phyloP scores from a whole-genome alignment of 2,888 invertebrate species.

The Drepana falcataria region DNA sequence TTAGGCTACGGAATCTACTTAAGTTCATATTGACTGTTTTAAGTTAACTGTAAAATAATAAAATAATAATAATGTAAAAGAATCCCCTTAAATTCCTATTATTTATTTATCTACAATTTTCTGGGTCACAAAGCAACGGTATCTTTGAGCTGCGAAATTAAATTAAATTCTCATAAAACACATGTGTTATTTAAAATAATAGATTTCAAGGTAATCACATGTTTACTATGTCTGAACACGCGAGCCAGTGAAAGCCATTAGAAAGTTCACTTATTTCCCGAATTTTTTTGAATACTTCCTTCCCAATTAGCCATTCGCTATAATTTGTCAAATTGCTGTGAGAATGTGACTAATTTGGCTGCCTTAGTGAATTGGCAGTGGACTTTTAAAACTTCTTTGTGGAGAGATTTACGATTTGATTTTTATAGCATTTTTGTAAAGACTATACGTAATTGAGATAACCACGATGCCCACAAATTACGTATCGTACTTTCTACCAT shows the following conservation, averaged over 20 bases:
- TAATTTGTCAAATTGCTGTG: constrained; percentile 25
- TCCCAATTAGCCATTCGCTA: constrained; percentile 14
- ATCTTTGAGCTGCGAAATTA: constrained; percentile 9
- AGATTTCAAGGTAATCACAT: constrained; percentile 32
- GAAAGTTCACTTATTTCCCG: constrained; percentile 42
- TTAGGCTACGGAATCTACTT: too few species aligned
- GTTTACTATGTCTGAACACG: constrained; percentile 22
- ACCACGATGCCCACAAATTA: too few species aligned
- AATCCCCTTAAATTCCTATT: too few species aligned
- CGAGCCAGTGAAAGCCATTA: constrained; percentile 35
- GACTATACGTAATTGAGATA: too few species aligned
- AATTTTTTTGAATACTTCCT: constrained; percentile 21
- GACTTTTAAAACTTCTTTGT: neutral
- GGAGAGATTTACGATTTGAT: neutral
- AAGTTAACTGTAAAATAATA: too few species aligned
- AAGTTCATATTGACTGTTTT: too few species aligned
- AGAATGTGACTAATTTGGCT: constrained; percentile 22
- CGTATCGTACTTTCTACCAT: too few species aligned
- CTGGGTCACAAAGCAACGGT: neutral
- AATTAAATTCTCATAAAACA: neutral
- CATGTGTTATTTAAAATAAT: constrained; percentile 9
- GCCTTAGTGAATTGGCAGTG: constrained; percentile 1
- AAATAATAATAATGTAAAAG: too few species aligned
- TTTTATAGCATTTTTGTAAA: too few species aligned
- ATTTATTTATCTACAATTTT: too few species aligned